Conservation (phyloP, 2,797 vertebrate species). For the Tamandua tetradactyla region DNA sequence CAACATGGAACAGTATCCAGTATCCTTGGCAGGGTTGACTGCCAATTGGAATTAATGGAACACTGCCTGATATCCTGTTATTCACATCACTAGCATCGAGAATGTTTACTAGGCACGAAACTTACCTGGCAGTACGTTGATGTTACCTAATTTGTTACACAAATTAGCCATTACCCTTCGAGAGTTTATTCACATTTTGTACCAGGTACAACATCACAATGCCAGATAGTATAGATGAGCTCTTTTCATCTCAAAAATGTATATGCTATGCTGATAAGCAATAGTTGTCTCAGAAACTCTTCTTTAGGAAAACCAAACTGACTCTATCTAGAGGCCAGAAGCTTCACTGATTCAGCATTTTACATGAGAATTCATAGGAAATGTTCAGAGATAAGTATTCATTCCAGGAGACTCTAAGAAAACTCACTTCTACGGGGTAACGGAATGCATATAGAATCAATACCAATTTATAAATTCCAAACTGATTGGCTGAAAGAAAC, state of each 20-base stretch:
- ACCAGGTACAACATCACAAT: background rate
- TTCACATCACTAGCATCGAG: background rate
- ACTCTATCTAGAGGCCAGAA: background rate
- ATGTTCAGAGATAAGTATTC: background rate
- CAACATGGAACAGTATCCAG: background rate
- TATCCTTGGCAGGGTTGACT: background rate
- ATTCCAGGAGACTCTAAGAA: background rate
- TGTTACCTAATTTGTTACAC: background rate
- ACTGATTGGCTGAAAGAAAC: background rate
- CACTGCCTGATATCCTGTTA: slow-evolving; percentile 22
- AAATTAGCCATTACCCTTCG: slow-evolving; percentile 11
- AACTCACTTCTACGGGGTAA: background rate
- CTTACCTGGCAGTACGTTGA: background rate
- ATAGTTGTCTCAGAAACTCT: background rate
- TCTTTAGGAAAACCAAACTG: background rate
- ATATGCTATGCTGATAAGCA: too few relatives aligned
- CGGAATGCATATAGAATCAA: background rate
- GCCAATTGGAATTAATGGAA: background rate
- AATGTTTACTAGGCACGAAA: background rate
- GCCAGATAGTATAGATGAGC: background rate
- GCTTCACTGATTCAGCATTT: background rate
- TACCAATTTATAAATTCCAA: background rate
- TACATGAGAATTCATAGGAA: background rate
- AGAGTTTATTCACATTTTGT: background rate
- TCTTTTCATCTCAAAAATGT: background rate